phyloP scores from a whole-genome alignment of 1,140 invertebrate species.

The Temnothorax nylanderi region DNA sequence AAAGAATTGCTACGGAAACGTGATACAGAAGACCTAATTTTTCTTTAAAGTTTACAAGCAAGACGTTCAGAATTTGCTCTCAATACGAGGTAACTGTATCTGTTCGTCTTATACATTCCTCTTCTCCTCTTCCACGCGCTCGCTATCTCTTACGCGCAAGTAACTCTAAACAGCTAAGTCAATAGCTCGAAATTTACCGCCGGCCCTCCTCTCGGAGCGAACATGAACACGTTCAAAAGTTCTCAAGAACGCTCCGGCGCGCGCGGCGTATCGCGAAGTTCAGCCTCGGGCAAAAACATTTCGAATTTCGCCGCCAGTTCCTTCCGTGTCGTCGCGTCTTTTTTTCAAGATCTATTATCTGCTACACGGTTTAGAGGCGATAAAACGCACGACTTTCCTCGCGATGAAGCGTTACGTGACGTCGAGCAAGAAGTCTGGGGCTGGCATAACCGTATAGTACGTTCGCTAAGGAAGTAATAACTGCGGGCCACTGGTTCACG shows the following conservation, averaged over 20 bases:
- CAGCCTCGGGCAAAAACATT: not conserved
- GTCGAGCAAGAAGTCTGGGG: not conserved
- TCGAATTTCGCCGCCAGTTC: not conserved
- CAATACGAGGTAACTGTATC: not conserved
- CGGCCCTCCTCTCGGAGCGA: not conserved
- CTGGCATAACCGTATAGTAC: not conserved
- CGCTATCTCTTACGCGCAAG: conserved; percentile 37
- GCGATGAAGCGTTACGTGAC: not conserved
- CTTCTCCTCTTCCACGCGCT: not conserved
- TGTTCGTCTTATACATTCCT: not conserved
- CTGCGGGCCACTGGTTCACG: not conserved
- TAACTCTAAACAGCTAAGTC: conserved; percentile 28
- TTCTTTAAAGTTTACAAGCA: not conserved
- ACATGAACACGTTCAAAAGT: conserved; percentile 10
- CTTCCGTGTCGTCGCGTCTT: not conserved
- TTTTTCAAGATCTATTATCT: conserved; percentile 22
- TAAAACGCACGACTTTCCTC: conserved; percentile 26
- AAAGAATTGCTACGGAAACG: not conserved
- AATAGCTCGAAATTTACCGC: conserved; percentile 6
- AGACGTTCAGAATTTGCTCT: not conserved
- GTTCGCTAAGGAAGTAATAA: conserved; percentile 22
- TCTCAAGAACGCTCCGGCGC: not conserved
- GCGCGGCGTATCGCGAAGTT: not conserved
- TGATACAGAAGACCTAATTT: not conserved
- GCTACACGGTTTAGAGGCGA: not conserved